Base-by-base conservation (phyloP, 2,888 invertebrate genomes). In the Idaea aversata region DNA sequence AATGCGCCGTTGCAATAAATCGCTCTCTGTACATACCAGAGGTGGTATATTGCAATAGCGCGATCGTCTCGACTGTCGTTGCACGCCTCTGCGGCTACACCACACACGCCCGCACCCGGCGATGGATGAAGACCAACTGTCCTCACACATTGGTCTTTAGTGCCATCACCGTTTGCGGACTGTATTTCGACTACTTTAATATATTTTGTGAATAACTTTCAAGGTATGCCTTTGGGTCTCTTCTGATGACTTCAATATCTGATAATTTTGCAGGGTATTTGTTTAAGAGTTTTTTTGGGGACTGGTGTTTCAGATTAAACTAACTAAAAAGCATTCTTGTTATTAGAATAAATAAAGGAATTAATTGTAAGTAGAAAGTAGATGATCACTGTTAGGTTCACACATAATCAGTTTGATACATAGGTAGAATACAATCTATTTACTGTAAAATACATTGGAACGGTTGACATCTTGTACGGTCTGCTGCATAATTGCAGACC, bases 91-190 rank as follows among this genome's bases (percentile, higher is more conserved):
- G 73, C 78, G 76, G 72, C 72, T 75, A 78, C 79, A 71, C 73
- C 66, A 76, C 79, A 82, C 83, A 81, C 78, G 86, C 88, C 86
- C 87, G 84, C 91, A 88, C 81, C 81, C 83, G 86, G 87, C 81
- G 90, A 91, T 93, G 91, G 90, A 83, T 87, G 86, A 86, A 88
- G 88, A 88, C 88, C 91, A 91, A 90, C 84, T 92, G 90, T 89
- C 85, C 73, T 77, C 68, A 76, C 79, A 81, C 89, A 89, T 90
- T 93, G 92, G 90, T 88, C 90, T 91, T 90, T 88, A 85, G 70
- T 83, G 82, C 91, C 87, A 91, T 93, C 88, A 86, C 85, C 88
- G 84, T 85, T 87, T 91, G 93, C 88, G 87, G 88, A 88, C 88
- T 80, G 85, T 88, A 87, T 85, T 82, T 77, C 80, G 75, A 74